Evolutionary conservation across 2,888 invertebrate genomes (phyloP).

Genomic region (Villa cingulata): DNA sequence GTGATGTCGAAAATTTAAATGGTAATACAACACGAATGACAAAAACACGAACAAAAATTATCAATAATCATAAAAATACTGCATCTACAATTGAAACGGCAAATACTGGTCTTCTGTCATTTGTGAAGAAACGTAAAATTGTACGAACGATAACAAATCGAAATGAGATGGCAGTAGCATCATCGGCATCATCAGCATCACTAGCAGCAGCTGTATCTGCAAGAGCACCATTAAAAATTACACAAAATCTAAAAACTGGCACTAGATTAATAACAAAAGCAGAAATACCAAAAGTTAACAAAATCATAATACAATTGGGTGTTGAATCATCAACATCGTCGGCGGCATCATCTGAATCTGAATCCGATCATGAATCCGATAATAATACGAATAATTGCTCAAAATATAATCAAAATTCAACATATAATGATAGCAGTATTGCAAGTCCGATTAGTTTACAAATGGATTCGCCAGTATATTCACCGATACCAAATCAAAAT

Average conservation of each 20-base stretch:
- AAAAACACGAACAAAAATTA: not conserved
- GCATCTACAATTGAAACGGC: not conserved
- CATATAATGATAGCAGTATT: conserved; percentile 21
- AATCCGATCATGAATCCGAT: conserved; percentile 1
- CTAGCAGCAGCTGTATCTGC: too few species aligned
- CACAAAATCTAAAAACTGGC: not conserved
- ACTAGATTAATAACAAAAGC: conserved; percentile 25
- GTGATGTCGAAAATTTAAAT: not conserved
- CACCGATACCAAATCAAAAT: conserved; percentile 3
- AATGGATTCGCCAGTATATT: conserved; percentile 19
- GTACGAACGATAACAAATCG: not conserved
- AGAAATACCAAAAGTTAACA: conserved; percentile 24
- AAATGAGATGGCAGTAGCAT: too few species aligned
- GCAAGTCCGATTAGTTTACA: conserved; percentile 27
- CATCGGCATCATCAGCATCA: too few species aligned
- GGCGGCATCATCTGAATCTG: conserved; percentile 21
- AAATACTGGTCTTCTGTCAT: not conserved
- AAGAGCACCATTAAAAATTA: not conserved
- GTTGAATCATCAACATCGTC: conserved; percentile 5
- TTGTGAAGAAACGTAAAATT: not conserved
- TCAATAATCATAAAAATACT: not conserved
- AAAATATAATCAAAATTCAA: conserved; percentile 3
- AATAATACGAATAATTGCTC: not conserved
- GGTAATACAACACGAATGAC: not conserved
- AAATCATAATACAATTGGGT: conserved; percentile 24